Evolutionary conservation across 2,113 vertebrate genomes (phyloP), one percentile per base, ranked within the genome.

Genomic region (Trogon surrucura): DNA sequence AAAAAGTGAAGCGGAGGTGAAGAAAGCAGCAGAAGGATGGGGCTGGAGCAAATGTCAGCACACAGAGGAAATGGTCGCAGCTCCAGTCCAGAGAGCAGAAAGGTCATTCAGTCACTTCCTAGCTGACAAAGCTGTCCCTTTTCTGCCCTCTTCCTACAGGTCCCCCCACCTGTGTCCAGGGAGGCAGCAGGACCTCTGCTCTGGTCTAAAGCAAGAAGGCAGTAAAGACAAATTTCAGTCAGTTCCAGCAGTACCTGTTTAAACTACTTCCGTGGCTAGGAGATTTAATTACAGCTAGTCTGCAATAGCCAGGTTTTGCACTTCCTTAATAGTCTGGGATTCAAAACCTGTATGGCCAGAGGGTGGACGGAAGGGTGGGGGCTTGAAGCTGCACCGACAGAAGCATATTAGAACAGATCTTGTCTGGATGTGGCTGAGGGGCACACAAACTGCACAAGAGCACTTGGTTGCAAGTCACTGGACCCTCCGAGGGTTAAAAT

Each of bases 61-160:
- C 25, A 16, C 10, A 18, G 56, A 84, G 93, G 94, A 96, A 93
- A 92, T 26, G 10, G 48, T 85, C 65, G 57, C 20, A 21, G 13
- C 61, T 92, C 67, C 72, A 58, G 54, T 83, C 81, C 90, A 96
- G 82, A 90, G 67, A 58, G 15, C 44, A 70, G 77, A 92, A 93
- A 93, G 86, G 86, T 93, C 89, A 84, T 45, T 81, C 23, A 3
- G 1, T 47, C 3, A 2, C 20, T 56, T 74, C 66, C 67, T 54
- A 36, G 36, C 48, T 61, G 61, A 71, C 58, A 80, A 72, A 88
- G 6, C 36, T 54, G 51, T 23, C 41, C 13, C 45, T 77, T 69
- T 51, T 53, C 86, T 74, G 53, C 65, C 61, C 26, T 70, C 6
- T 53, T 67, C 38, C 51, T 83, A 17, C 64, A 80, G 11, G 6